Evolutionary conservation across 1,140 invertebrate genomes (phyloP).

Genomic region (Drosophila ambigua): DNA sequence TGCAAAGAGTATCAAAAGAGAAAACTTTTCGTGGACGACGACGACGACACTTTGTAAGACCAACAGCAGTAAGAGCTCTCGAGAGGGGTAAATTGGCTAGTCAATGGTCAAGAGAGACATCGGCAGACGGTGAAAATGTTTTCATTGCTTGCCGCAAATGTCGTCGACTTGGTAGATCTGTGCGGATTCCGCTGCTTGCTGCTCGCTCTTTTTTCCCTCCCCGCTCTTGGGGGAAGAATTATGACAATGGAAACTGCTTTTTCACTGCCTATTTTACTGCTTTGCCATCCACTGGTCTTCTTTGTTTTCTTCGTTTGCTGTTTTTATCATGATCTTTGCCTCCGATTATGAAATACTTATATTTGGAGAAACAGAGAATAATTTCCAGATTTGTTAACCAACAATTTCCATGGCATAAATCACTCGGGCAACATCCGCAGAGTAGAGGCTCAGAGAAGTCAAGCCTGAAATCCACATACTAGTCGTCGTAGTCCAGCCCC

Average conservation of each 20-base stretch:
- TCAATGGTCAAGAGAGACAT: slow-evolving; percentile 25
- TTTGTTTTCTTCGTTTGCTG: background rate
- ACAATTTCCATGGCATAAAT: slow-evolving; percentile 54
- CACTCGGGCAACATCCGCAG: slow-evolving; percentile 52
- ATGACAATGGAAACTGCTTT: slow-evolving; percentile 18
- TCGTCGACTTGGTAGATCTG: slow-evolving; percentile 42
- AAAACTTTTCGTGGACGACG: slow-evolving; percentile 66
- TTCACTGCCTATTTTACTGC: background rate
- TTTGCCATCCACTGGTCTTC: no score
- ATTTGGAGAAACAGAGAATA: slow-evolving; percentile 13
- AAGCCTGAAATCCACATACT: background rate
- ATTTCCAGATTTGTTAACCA: slow-evolving; percentile 15
- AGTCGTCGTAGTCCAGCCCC: slow-evolving; percentile 17
- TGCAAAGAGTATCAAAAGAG: slow-evolving; percentile 52
- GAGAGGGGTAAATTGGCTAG: slow-evolving; percentile 36
- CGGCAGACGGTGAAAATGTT: slow-evolving; percentile 43
- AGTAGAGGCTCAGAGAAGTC: slow-evolving; percentile 9
- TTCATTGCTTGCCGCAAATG: slow-evolving; percentile 28
- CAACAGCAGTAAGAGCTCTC: slow-evolving; percentile 20
- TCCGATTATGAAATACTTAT: background rate
- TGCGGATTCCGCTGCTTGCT: slow-evolving; percentile 9
- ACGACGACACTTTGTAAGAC: slow-evolving; percentile 66
- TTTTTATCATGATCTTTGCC: slow-evolving; percentile 2
- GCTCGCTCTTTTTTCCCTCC: no score
- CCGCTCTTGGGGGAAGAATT: slow-evolving; percentile 1